A percentile compares a stretch with the other conserved stretches of the same genome.
Evolutionary conservation across 2,888 invertebrate species (phyloP).

Genomic region (Lasioglossum zephyrum): DNA sequence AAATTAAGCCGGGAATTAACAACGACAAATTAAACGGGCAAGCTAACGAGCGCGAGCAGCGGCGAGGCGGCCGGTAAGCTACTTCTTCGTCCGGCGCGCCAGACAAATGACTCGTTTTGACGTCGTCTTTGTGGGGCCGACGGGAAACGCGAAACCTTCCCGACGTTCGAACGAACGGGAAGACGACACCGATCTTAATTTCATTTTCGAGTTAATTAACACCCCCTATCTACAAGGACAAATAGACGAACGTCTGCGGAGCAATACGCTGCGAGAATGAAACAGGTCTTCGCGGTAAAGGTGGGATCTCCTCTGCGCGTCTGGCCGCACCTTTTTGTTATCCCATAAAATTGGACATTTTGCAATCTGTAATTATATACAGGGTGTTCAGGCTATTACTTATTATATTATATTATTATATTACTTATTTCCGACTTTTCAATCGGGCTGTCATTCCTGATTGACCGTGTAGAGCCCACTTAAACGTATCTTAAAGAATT

Average conservation of each 20-base stretch:
- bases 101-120: conserved; percentile 33
- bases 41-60: conserved; percentile 29
- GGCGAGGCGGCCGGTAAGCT: not conserved
- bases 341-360: too few relatives aligned
- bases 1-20: conserved; percentile 43
- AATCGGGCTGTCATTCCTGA: too few relatives aligned
- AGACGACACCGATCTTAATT: conserved; percentile 15
- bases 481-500: too few relatives aligned
- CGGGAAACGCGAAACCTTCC: conserved; percentile 7
- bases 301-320: too few relatives aligned
- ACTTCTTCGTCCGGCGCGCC: not conserved
- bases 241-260: not conserved
- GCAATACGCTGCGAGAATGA: not conserved
- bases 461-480: too few relatives aligned
- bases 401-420: too few relatives aligned
- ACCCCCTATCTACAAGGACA: not conserved
- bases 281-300: not conserved
- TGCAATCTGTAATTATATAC: too few relatives aligned
- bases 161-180: not conserved
- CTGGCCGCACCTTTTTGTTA: too few relatives aligned
- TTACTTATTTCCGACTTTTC: too few relatives aligned
- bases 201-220: conserved; percentile 14
- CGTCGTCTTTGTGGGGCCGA: conserved; percentile 1
- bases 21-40: conserved; percentile 45
- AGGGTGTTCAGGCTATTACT: too few relatives aligned